Evolutionary conservation across 1,140 invertebrate species (phyloP).

Genomic region (Diabrotica virgifera): DNA sequence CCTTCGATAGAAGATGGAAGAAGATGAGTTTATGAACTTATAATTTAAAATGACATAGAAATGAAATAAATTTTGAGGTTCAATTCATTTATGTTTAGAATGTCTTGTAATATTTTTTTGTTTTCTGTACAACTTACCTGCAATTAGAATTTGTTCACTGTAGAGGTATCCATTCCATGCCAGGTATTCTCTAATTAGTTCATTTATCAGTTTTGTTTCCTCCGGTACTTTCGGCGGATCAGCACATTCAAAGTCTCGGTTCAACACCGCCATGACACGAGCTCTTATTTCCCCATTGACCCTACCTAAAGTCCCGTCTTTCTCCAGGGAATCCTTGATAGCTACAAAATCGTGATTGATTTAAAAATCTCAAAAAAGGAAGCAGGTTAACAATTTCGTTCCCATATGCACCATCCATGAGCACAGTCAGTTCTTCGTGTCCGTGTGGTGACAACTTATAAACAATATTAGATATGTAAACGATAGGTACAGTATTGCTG

Average conservation of each 20-base stretch:
- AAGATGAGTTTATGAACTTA: too few relatives aligned
- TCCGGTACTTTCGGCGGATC: slow-evolving; percentile 46
- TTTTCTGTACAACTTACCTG: slow-evolving; percentile 36
- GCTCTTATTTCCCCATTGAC: slow-evolving; percentile 45
- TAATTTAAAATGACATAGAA: not conserved
- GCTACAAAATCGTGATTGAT: slow-evolving; percentile 26
- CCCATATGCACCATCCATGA: too few relatives aligned
- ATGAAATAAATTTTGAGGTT: not conserved
- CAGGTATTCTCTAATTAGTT: slow-evolving; percentile 54
- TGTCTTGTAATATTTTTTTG: too few relatives aligned
- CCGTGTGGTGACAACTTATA: too few relatives aligned
- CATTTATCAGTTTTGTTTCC: slow-evolving; percentile 54
- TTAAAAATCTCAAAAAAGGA: not conserved
- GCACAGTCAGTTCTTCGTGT: too few relatives aligned
- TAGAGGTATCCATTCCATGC: slow-evolving; percentile 57
- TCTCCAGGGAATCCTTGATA: slow-evolving; percentile 42
- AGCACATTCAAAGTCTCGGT: slow-evolving; percentile 30
- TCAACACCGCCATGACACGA: slow-evolving; percentile 43
- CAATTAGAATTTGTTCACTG: slow-evolving; percentile 51
- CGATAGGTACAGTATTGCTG: too few relatives aligned
- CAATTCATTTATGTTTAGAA: too few relatives aligned
- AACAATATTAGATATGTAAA: too few relatives aligned
- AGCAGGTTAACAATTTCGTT: too few relatives aligned
- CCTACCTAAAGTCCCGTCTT: slow-evolving; percentile 40
- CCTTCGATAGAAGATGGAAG: too few relatives aligned